phyloP scores from a whole-genome alignment of 2,888 invertebrate genomes.

The Plemyria rubiginata region DNA sequence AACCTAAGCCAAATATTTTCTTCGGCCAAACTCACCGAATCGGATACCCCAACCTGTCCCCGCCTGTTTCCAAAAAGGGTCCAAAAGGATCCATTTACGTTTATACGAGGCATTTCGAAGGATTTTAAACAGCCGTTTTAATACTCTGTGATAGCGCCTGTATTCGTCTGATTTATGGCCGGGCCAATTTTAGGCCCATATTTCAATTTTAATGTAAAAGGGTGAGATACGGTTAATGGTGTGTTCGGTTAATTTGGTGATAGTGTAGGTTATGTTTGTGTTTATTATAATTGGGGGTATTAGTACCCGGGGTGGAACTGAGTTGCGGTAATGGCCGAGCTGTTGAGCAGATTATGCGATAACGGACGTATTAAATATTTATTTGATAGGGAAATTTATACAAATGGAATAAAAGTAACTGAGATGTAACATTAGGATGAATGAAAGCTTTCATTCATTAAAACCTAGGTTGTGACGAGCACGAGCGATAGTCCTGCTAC shows the following conservation, averaged over 20 bases:
- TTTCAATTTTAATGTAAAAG: slow-evolving; percentile 39
- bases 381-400: too few relatives aligned
- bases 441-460: too few relatives aligned
- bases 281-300: slow-evolving; percentile 33
- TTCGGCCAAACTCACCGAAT: slow-evolving; percentile 12
- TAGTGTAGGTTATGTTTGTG: slow-evolving; percentile 27
- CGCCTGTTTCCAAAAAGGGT: slow-evolving; percentile 31
- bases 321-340: slow-evolving; percentile 18
- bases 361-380: neutral
- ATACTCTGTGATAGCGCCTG: slow-evolving; percentile 39
- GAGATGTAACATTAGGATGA: too few relatives aligned
- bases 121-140: slow-evolving; percentile 44
- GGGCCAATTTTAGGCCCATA: slow-evolving; percentile 38
- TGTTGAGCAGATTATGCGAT: neutral
- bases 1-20: neutral
- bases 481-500: too few relatives aligned
- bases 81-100: slow-evolving; percentile 35
- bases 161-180: slow-evolving; percentile 39
- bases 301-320: slow-evolving; percentile 24
- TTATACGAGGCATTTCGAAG: slow-evolving; percentile 35
- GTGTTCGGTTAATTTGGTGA: slow-evolving; percentile 36
- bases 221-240: slow-evolving; percentile 34
- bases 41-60: slow-evolving; percentile 5
- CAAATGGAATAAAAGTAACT: too few relatives aligned
- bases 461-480: too few relatives aligned